Evolutionary conservation across 1,140 invertebrate species (phyloP), one percentile per base, ranked within the genome.

Genomic region (Grapholita molesta): DNA sequence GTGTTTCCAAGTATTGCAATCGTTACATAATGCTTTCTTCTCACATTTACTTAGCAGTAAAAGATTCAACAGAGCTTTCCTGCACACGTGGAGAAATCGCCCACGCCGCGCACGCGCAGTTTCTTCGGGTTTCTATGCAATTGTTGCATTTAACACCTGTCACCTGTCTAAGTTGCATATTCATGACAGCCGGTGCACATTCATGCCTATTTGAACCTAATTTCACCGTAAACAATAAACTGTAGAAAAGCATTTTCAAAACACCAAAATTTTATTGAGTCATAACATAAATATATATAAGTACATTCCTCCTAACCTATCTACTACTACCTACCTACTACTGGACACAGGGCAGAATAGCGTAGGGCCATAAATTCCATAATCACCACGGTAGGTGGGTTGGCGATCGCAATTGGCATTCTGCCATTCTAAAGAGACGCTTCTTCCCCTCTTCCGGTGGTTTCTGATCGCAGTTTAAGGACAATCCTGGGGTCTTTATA

Each of bases 51-150:
- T 57, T n/a, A 57, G 24, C 55, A 61, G 4, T 30, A 30, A 61
- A 61, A 61, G 55, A 61, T 61, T 25, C 12, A 57, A 57, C 53
- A 32, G 55, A 61, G 55, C 55, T 61, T 61, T 61, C 25, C 55
- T 61, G 25, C 55, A 61, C 30, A 61, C 7, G 24, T 11, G 55
- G n/a, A 61, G 55, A 61, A 61, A 61, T 61, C 55, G 55, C 55
- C 55, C 25, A 61, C 55, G 21, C 53, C 5, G 23, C 23, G 12
- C 55, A 32, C 25, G 24, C 24, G 55, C 55, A 18, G 55, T 61
- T 32, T 61, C 55, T 61, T 61, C 25, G 25, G 55, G 32, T 61
- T 61, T 61, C 55, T 61, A 61, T 28, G 55, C 28, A 61, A 61
- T 61, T 61, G 55, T 61, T 61, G 55, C 55, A 61, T 15, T 57